phyloP scores from a whole-genome alignment of 2,797 vertebrate species.

The Artibeus lituratus region DNA sequence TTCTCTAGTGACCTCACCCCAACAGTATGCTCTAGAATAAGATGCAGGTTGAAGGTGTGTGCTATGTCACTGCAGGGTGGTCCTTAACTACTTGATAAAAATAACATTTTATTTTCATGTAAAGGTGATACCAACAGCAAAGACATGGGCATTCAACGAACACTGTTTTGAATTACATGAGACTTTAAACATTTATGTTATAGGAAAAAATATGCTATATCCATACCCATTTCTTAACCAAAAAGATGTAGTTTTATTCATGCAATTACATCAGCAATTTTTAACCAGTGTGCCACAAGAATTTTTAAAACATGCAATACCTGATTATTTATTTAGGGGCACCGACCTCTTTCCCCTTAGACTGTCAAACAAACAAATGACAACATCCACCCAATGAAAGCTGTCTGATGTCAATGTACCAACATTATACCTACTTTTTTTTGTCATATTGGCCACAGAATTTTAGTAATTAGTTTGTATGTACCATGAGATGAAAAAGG shows the following conservation, averaged over 20 bases:
- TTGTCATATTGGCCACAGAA: background rate
- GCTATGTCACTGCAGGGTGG: background rate
- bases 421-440: background rate
- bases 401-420: background rate
- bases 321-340: background rate
- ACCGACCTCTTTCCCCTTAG: background rate
- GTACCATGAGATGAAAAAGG: background rate
- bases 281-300: background rate
- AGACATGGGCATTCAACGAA: background rate
- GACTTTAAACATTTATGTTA: background rate
- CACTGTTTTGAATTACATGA: background rate
- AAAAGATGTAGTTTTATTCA: background rate
- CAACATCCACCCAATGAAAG: background rate
- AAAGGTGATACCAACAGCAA: background rate
- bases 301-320: background rate
- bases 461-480: background rate
- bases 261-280: background rate
- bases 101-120: conserved; percentile 29
- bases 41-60: background rate
- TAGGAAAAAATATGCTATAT: background rate
- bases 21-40: background rate
- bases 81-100: background rate
- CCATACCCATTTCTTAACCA: background rate
- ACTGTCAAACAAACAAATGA: background rate
- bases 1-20: background rate